These are phyloP conservation scores for Eremobia ochroleuca DNA, from an alignment of 2,888 invertebrate genomes.

Conservation along the genomic window DNA sequence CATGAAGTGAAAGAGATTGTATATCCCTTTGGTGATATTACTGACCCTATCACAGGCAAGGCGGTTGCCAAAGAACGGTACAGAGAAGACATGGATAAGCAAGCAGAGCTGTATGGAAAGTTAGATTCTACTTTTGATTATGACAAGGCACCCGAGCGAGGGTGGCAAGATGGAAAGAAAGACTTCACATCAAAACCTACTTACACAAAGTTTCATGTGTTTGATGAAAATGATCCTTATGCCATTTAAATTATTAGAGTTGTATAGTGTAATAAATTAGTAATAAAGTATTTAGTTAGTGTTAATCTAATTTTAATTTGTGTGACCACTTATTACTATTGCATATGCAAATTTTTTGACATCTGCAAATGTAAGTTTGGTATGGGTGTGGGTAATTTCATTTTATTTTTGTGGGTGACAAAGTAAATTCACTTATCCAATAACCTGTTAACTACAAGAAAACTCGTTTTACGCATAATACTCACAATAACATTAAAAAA, in stretches of 20 bases:
- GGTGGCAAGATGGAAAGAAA: conserved; percentile 95
- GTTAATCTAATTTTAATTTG: conserved; percentile 5
- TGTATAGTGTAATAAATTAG: conserved; percentile 51
- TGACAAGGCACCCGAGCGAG: conserved; percentile 94
- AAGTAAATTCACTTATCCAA: too few species aligned
- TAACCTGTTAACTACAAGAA: too few species aligned
- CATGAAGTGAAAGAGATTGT: conserved; percentile 95
- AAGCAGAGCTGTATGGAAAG: conserved; percentile 93
- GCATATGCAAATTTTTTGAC: too few species aligned
- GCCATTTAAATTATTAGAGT: conserved; percentile 89
- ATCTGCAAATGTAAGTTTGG: too few species aligned
- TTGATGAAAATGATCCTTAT: conserved; percentile 94
- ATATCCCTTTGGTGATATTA: conserved; percentile 95
- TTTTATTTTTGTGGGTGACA: too few species aligned
- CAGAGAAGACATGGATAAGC: conserved; percentile 94
- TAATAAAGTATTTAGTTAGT: conserved; percentile 50
- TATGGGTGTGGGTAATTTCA: too few species aligned
- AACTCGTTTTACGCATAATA: too few species aligned
- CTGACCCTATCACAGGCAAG: conserved; percentile 96
- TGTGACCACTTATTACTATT: not conserved
- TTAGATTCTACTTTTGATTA: conserved; percentile 93
- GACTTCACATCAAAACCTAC: conserved; percentile 95
- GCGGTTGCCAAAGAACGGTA: conserved; percentile 94
- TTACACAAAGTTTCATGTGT: conserved; percentile 95
- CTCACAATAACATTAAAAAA: too few species aligned